Conservation (phyloP, 1,140 invertebrate species). For the Trinorchestia longiramus region DNA sequence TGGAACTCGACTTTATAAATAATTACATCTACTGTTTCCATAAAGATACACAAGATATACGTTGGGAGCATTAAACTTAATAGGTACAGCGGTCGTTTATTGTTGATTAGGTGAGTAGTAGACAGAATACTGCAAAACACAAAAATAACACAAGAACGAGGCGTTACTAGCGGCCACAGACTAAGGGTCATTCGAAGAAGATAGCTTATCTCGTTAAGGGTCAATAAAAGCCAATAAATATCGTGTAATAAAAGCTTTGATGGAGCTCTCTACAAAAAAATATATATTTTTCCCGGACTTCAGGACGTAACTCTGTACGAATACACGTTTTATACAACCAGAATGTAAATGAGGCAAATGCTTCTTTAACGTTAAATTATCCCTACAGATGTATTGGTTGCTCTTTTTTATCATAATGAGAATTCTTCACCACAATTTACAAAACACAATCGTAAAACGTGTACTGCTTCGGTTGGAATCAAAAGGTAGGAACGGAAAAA, state of each 20-base stretch:
- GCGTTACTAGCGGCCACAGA: neutral
- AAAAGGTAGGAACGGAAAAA: too few species aligned
- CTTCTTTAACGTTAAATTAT: neutral
- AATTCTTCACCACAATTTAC: too few species aligned
- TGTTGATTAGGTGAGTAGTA: neutral
- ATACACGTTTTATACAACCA: neutral
- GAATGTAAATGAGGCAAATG: neutral
- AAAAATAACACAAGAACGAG: neutral
- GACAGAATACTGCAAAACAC: neutral
- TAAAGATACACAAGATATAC: neutral
- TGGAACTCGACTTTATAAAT: neutral
- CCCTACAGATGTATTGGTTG: neutral
- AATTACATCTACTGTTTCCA: neutral
- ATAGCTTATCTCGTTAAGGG: slow-evolving; percentile 47
- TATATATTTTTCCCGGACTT: neutral
- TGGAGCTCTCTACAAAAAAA: neutral
- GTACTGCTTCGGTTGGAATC: too few species aligned
- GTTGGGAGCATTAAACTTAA: neutral
- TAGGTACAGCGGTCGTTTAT: neutral
- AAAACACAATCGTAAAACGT: too few species aligned
- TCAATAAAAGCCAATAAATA: slow-evolving; percentile 44
- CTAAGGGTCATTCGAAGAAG: neutral
- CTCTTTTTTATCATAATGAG: too few species aligned
- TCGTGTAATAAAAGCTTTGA: slow-evolving; percentile 47
- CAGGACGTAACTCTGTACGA: neutral